These are phyloP conservation scores for Cryptocephalus moraei DNA, from an alignment of 2,888 invertebrate genomes.

Conservation along the genomic window DNA sequence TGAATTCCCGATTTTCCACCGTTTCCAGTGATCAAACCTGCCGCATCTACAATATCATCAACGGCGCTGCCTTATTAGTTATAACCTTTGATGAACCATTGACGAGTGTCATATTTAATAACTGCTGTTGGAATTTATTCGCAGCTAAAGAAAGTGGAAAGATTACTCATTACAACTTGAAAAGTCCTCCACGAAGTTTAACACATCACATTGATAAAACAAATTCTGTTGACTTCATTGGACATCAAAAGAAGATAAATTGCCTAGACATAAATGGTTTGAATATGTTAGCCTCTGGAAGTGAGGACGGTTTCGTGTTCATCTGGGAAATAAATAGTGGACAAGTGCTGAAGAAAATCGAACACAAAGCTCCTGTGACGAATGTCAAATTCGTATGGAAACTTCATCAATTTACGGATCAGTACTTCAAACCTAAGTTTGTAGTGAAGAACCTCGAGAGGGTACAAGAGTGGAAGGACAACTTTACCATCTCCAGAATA, in stretches of 20 bases:
- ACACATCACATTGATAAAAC: constrained; percentile 52
- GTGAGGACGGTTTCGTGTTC: constrained; percentile 61
- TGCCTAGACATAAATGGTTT: constrained; percentile 63
- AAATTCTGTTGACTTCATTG: constrained; percentile 42
- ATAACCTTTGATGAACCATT: constrained; percentile 64
- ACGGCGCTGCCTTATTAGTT: constrained; percentile 59
- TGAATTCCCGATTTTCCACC: constrained; percentile 60
- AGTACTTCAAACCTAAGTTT: constrained; percentile 47
- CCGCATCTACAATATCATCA: constrained; percentile 65
- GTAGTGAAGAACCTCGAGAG: constrained; percentile 54
- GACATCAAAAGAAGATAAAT: constrained; percentile 60
- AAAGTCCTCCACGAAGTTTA: constrained; percentile 54
- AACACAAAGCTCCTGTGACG: constrained; percentile 64
- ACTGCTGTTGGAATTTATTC: constrained; percentile 59
- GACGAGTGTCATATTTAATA: constrained; percentile 58
- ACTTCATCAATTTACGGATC: constrained; percentile 48
- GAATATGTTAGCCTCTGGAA: constrained; percentile 66
- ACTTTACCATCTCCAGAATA: constrained; percentile 40
- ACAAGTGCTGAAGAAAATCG: constrained; percentile 59
- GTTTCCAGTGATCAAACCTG: constrained; percentile 75
- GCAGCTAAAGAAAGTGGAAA: constrained; percentile 63
- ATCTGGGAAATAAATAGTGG: constrained; percentile 74
- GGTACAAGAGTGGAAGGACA: constrained; percentile 44
- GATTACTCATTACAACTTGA: constrained; percentile 58
- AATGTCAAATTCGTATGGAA: constrained; percentile 58